Evolutionary conservation across 2,113 vertebrate genomes (phyloP).

Genomic region (Otolemur garnettii): DNA sequence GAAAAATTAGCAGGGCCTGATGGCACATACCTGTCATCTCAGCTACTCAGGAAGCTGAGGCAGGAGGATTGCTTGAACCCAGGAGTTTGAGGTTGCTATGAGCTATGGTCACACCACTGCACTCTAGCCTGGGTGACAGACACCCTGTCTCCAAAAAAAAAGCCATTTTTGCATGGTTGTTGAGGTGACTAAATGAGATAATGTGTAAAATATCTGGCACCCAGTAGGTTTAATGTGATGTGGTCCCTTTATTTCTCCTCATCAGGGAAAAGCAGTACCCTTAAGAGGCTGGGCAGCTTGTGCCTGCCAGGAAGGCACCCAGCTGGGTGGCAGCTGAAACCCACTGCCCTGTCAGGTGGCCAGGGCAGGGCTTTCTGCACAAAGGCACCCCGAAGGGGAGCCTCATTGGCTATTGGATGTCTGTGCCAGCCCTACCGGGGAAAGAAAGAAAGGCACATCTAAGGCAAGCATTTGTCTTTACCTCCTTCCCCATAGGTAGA

Average conservation of each 20-base stretch:
- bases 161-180: neutral
- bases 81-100: too few species aligned
- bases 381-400: neutral
- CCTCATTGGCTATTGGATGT: neutral
- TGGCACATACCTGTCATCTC: too few species aligned
- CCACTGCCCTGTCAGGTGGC: fast-evolving
- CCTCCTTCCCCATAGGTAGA: neutral
- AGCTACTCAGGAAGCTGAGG: too few species aligned
- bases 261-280: neutral
- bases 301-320: neutral
- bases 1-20: too few species aligned
- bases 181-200: neutral
- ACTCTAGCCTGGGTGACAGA: too few species aligned
- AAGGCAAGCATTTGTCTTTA: neutral
- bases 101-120: too few species aligned
- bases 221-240: neutral
- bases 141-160: neutral
- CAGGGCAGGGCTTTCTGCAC: neutral
- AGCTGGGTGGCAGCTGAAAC: neutral
- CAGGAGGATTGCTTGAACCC: too few species aligned
- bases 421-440: neutral
- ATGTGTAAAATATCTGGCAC: neutral
- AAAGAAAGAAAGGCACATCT: neutral
- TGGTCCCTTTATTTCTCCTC: neutral
- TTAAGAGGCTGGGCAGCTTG: neutral